Evolutionary conservation across 2,113 vertebrate species (phyloP).

Genomic region (Dermatemys mawii): DNA sequence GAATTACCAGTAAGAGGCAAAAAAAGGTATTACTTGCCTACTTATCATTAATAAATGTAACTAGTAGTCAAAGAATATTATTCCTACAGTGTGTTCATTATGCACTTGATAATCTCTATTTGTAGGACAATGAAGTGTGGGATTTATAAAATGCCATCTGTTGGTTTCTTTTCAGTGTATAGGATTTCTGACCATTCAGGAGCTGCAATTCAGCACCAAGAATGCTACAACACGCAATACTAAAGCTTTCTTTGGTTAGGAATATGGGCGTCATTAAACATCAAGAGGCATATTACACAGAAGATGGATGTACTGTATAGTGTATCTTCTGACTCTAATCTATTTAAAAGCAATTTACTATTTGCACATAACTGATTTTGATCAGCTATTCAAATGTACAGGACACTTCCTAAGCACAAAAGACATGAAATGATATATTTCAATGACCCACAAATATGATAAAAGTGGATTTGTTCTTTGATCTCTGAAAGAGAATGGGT

Average conservation of each 20-base stretch:
- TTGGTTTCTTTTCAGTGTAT: conserved; percentile 48
- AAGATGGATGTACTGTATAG: not conserved
- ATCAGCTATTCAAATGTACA: conserved; percentile 24
- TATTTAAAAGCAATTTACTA: conserved; percentile 24
- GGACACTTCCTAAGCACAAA: not conserved
- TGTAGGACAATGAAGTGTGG: conserved; percentile 60
- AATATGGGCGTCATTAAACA: conserved; percentile 28
- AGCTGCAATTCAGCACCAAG: conserved; percentile 4
- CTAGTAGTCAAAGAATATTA: conserved; percentile 55
- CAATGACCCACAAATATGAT: conserved; percentile 5
- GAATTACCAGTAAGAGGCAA: conserved; percentile 17
- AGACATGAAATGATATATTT: conserved; percentile 3
- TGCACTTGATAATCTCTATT: conserved; percentile 57
- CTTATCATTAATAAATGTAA: conserved; percentile 51
- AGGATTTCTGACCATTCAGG: conserved; percentile 49
- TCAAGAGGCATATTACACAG: not conserved
- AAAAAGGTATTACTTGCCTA: conserved; percentile 18
- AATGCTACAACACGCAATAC: not conserved
- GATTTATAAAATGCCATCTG: conserved; percentile 67
- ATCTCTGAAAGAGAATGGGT: not conserved
- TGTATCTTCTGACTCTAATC: not conserved
- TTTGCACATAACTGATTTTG: not conserved
- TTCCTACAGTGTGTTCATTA: conserved; percentile 49
- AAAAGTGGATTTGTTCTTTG: conserved; percentile 49
- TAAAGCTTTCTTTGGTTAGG: conserved; percentile 7